Conservation (phyloP, 2,113 vertebrate species). For the Gallinago paraguaiae region DNA sequence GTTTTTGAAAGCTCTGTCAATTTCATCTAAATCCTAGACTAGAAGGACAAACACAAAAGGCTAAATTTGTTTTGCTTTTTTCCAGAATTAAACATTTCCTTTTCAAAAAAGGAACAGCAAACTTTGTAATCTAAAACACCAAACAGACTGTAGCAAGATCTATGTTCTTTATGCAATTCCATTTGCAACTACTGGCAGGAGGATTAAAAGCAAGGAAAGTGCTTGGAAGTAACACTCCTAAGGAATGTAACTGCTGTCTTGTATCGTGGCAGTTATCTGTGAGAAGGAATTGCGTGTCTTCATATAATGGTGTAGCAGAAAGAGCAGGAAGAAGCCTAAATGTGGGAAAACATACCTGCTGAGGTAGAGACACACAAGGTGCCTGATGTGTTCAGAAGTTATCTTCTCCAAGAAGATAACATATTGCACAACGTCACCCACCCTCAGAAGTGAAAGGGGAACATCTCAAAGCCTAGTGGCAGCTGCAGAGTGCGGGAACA, state of each 20-base stretch:
- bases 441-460: neutral
- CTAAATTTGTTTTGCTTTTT: neutral
- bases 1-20: neutral
- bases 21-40: neutral
- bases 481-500: neutral
- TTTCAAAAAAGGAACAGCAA: neutral
- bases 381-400: neutral
- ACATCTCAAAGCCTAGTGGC: neutral
- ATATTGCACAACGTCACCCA: neutral
- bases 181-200: neutral
- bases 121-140: neutral
- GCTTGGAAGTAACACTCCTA: neutral
- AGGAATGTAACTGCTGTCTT: neutral
- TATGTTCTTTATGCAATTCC: neutral
- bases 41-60: neutral
- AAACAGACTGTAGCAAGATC: neutral
- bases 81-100: neutral
- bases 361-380: neutral
- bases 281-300: neutral
- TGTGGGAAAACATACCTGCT: neutral
- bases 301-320: neutral
- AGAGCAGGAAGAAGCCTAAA: neutral
- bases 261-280: neutral
- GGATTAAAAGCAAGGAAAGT: neutral
- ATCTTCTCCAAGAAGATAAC: neutral